Evolutionary conservation across 2,113 vertebrate species (phyloP).

Genomic region (Lepisosteus oculatus): DNA sequence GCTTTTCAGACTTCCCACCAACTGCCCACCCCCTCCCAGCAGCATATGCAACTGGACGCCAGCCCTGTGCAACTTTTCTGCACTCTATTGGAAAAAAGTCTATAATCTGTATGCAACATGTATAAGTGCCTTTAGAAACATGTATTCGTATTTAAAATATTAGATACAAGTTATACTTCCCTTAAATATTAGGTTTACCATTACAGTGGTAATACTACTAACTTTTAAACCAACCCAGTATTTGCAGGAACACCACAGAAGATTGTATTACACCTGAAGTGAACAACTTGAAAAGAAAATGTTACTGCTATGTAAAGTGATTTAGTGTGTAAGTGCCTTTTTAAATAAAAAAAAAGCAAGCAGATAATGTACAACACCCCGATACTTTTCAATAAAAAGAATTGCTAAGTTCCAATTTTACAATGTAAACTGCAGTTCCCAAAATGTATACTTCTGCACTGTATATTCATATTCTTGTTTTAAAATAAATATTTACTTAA

Average conservation of each 20-base stretch:
- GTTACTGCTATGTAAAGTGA: no score
- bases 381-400: no score
- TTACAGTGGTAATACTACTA: conserved; percentile 22
- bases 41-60: conserved; percentile 47
- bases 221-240: conserved; percentile 10
- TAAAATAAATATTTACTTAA: conserved; percentile 42
- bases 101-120: conserved; percentile 37
- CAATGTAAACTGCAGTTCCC: no score
- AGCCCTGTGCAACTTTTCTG: conserved; percentile 8
- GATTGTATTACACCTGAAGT: conserved; percentile 17
- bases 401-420: no score
- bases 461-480: conserved; percentile 39
- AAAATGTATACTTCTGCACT: conserved; percentile 29
- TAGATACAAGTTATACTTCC: conserved; percentile 40
- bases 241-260: conserved; percentile 23
- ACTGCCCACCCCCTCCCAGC: background rate
- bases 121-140: conserved; percentile 49
- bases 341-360: no score
- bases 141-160: conserved; percentile 55
- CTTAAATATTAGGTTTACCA: conserved; percentile 35
- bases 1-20: no score
- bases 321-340: no score
- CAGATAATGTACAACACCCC: no score
- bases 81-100: conserved; percentile 58
- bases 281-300: no score